phyloP scores from a whole-genome alignment of 1,140 invertebrate genomes.

The Andrena cerasifolii region DNA sequence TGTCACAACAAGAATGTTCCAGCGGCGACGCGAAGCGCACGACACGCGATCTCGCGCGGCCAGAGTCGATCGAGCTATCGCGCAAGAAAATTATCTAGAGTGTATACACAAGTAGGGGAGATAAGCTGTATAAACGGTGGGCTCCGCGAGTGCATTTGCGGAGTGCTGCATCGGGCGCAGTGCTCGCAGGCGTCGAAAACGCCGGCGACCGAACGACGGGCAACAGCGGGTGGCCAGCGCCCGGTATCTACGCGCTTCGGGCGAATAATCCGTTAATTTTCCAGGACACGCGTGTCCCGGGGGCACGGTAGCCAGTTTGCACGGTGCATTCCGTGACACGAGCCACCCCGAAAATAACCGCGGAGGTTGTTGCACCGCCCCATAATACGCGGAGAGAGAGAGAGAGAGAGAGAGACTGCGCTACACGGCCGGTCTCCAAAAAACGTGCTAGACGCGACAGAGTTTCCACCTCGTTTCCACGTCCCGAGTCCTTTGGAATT shows the following conservation, averaged over 20 bases:
- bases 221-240: no score
- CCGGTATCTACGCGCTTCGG: constrained; percentile 1
- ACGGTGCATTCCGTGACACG: constrained; percentile 72
- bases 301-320: constrained; percentile 43
- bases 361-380: constrained; percentile 76
- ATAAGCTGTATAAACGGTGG: neutral
- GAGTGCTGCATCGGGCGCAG: neutral
- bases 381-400: constrained; percentile 50
- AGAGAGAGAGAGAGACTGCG: no score
- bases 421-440: constrained; percentile 28
- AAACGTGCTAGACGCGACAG: constrained; percentile 28
- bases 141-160: constrained; percentile 16
- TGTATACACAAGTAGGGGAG: neutral
- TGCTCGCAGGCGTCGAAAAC: constrained; percentile 13
- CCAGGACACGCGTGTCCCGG: constrained; percentile 50
- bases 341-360: constrained; percentile 76
- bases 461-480: constrained; percentile 20
- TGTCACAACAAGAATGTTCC: no score
- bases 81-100: neutral
- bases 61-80: neutral
- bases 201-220: no score
- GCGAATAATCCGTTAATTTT: constrained; percentile 60
- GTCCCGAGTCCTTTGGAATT: neutral
- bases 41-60: no score
- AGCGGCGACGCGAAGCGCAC: no score